These are phyloP conservation scores for Momotus momota DNA, from an alignment of 2,797 vertebrate species.

Conservation along the genomic window DNA sequence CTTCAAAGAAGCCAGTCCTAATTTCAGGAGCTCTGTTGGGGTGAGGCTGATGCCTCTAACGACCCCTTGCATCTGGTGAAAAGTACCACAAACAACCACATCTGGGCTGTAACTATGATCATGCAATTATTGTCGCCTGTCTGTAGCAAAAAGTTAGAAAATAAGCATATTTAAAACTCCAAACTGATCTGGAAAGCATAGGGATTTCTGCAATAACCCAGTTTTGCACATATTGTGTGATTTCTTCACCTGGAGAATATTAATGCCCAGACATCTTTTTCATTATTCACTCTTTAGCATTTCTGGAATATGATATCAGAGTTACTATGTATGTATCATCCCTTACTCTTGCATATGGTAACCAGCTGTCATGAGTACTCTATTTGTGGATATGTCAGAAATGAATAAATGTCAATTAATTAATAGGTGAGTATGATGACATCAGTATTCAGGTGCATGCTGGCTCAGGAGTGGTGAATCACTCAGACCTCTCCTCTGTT, in stretches of 20 bases:
- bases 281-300: not conserved
- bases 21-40: slow-evolving; percentile 12
- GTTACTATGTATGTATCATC: not conserved
- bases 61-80: slow-evolving; percentile 3
- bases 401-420: not conserved
- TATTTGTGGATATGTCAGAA: not conserved
- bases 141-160: not conserved
- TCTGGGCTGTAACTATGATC: not conserved
- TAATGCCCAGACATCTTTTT: not conserved
- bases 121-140: not conserved
- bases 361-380: not conserved
- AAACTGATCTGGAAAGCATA: not conserved
- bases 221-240: not conserved
- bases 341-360: not conserved
- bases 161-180: not conserved
- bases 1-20: not conserved
- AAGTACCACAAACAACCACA: not conserved
- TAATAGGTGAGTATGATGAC: not conserved
- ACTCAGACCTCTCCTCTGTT: not conserved
- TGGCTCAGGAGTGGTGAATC: not conserved
- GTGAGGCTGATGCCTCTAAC: not conserved
- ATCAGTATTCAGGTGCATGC: not conserved
- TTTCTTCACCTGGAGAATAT: not conserved
- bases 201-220: not conserved
- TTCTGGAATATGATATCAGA: not conserved